Evolutionary conservation across 2,888 invertebrate species (phyloP), one percentile per base, ranked within the genome.

Genomic region (Hesperia comma): DNA sequence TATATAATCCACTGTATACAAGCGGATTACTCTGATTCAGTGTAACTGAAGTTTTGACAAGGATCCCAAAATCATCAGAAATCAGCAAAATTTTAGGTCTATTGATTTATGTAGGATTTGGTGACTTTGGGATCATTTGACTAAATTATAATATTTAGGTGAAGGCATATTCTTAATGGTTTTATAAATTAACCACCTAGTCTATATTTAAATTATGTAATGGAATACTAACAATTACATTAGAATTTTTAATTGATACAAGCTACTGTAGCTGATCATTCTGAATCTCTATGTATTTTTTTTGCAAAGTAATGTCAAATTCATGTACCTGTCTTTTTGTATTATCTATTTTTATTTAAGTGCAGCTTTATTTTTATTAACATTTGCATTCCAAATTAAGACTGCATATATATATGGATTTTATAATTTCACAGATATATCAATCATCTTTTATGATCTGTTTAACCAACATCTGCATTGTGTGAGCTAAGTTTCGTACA

Each of bases 301-400:
- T 37, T 37, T 10, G 21, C 12, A 51, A 51, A 51, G 21, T 51
- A 10, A 51, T 21, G 12, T 51, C n/a, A 21, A 21, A 51, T 51
- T 51, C 51, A 51, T 51, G 51, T 21, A 51, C 21, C 51, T 51
- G 43, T 15, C 51, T 21, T 21, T 21, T 21, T 51, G 21, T 51
- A 19, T 21, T 19, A 21, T 14, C 14, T 21, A 14, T 51, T 46
- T 12, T 51, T 51, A 37, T 37, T 10, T 37, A 37, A 12, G 37
- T 12, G 37, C 12, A 12, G 8, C 19, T 12, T 21, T 51, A 51
- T 19, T 6, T 26, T 33, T 55, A 33, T 15, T 4, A 2, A 6
- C 43, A 15, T 46, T 15, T 17, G 6, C 43, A 46, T 46, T 46
- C 43, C 43, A 46, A 46, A 46, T 46, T 7, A 46, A 46, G 43